Percentiles rank a stretch among this genome's conserved stretches.
Conservation (phyloP, 2,113 vertebrate species). For the Trogon melanurus region DNA sequence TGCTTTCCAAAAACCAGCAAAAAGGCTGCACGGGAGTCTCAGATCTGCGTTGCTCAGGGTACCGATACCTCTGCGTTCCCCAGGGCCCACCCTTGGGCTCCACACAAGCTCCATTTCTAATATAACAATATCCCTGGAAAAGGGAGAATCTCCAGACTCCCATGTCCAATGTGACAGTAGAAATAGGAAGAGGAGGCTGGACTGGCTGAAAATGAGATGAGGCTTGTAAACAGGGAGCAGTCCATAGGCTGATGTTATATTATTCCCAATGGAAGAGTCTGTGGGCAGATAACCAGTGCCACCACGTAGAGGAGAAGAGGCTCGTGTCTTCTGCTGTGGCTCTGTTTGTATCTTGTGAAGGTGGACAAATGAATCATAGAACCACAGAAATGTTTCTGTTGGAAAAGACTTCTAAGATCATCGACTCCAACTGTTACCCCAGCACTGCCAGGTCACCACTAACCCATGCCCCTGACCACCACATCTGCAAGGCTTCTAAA, state of each 20-base stretch:
- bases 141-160: not conserved
- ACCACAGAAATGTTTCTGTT: too few species aligned
- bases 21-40: not conserved
- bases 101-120: not conserved
- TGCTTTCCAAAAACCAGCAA: not conserved
- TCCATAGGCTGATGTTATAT: fast-evolving
- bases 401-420: too few species aligned
- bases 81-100: too few species aligned
- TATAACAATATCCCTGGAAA: not conserved
- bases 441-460: too few species aligned
- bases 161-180: fast-evolving
- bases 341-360: not conserved
- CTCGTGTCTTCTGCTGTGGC: not conserved
- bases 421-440: too few species aligned
- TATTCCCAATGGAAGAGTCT: not conserved
- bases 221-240: not conserved
- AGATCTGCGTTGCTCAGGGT: not conserved
- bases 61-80: not conserved
- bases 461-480: too few species aligned
- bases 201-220: not conserved
- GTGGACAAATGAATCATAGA: too few species aligned
- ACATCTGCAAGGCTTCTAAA: too few species aligned
- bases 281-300: not conserved
- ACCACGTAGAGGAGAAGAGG: fast-evolving
- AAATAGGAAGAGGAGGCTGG: not conserved